Evolutionary conservation across 2,113 vertebrate genomes (phyloP).

Genomic region (Pogonocichla stellata): DNA sequence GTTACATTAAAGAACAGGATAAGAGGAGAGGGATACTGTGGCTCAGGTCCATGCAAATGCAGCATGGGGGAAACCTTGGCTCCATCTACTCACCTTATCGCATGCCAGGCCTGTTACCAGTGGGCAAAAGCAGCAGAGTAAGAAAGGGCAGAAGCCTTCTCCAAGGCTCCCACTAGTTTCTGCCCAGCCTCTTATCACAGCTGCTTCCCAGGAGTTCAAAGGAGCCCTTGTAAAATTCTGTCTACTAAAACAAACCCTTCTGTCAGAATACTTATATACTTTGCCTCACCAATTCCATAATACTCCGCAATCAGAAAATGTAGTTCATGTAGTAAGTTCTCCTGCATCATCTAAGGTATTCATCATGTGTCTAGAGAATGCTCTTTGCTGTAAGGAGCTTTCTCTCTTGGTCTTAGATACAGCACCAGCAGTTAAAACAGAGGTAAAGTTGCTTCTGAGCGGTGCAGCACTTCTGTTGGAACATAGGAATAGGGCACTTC

Average conservation of each 20-base stretch:
- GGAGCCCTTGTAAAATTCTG: neutral
- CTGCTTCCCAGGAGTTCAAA: neutral
- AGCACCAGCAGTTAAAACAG: constrained; percentile 12
- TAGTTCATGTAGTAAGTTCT: neutral
- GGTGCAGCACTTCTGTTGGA: neutral
- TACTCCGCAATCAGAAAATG: neutral
- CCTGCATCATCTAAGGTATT: neutral
- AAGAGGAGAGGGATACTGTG: neutral
- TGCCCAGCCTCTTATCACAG: neutral
- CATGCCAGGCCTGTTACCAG: neutral
- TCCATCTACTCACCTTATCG: neutral
- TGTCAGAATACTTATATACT: neutral
- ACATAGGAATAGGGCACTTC: neutral
- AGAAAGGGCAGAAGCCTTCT: neutral
- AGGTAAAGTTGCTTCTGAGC: neutral
- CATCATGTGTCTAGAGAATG: neutral
- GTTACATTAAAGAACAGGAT: neutral
- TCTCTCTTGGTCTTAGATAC: neutral
- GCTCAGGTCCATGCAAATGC: neutral
- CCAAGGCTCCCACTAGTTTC: neutral
- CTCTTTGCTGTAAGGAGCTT: neutral
- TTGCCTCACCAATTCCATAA: neutral
- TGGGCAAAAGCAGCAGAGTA: neutral
- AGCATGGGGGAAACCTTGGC: neutral
- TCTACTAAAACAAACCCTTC: neutral